Base-by-base conservation (phyloP, 2,888 invertebrate genomes). In the Therioaphis trifolii region DNA sequence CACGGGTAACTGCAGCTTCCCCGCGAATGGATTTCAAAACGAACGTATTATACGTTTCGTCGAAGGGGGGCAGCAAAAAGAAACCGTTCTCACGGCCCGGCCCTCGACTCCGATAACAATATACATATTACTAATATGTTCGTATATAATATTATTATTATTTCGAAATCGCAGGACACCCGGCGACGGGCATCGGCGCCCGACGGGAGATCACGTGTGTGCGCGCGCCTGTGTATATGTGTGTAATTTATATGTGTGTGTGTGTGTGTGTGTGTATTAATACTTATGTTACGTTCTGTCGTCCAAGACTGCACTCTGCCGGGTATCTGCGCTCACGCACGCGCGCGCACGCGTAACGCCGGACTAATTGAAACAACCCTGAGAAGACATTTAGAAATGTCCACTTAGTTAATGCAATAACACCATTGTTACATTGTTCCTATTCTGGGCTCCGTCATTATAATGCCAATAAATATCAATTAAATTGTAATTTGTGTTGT, bases 311-410 rank as follows among this genome's bases (percentile, higher is more conserved):
- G 71, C 49, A 71, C 24, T 71, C 15, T 5, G 14, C 24, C 27
- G 29, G 27, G 11, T n/a, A 3, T 52, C 52, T 12, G 12, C 21
- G 12, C 24, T 11, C 3, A 58, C n/a, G 46, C 14, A 14, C 14
- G 49, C 18, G 49, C 15, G 35, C 52, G 21, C 55, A n/a, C 18
- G 35, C 11, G 11, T 9, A 9, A 14, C 2, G 14, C 5, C 12
- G 24, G 61, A 18, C 61, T 82, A 82, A 82, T 82, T 82, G 82
- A 82, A 82, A 82, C 82, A 82, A 74, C 82, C 82, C 82, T 74
- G 82, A 74, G 66, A 66, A 82, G 74, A 63, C 74, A 72, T 82
- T 74, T 82, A 74, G 74, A 82, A 40, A 82, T 52, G 72, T 63
- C 74, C 82, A 74, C 63, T 82, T 82, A 74, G 74, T 74, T 74